These are phyloP conservation scores for Tetropium fuscum DNA, from an alignment of 2,888 invertebrate genomes.

Conservation along the genomic window DNA sequence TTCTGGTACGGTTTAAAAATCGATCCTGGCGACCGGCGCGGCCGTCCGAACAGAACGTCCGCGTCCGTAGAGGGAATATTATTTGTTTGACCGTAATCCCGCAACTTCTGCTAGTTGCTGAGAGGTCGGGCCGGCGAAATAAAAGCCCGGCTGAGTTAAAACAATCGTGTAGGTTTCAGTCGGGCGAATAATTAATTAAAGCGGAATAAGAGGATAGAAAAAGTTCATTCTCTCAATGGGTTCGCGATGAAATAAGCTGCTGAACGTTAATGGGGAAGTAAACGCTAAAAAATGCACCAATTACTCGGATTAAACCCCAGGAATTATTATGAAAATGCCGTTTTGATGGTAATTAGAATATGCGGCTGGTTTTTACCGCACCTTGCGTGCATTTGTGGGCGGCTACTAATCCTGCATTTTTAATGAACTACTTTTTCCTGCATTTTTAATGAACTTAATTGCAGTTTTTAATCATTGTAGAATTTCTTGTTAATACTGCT, in stretches of 20 bases:
- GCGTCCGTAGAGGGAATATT: not conserved
- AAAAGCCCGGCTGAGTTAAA: slow-evolving; percentile 1
- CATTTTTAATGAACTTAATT: too few species aligned
- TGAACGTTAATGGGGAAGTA: slow-evolving; percentile 3
- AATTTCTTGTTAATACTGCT: too few species aligned
- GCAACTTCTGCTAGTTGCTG: slow-evolving; percentile 4
- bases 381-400: not conserved
- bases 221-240: not conserved
- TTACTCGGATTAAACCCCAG: slow-evolving; percentile 4
- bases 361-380: not conserved
- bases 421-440: too few species aligned
- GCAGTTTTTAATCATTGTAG: too few species aligned
- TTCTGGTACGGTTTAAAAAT: slow-evolving; percentile 3
- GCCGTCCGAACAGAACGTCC: not conserved
- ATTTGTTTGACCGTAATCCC: slow-evolving; percentile 1
- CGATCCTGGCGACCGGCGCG: not conserved
- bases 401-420: too few species aligned
- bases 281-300: slow-evolving; percentile 3
- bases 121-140: not conserved
- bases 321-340: slow-evolving; percentile 3
- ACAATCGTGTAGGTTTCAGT: slow-evolving; percentile 4
- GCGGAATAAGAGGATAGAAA: not conserved
- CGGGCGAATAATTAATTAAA: slow-evolving; percentile 2
- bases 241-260: slow-evolving; percentile 1
- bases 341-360: slow-evolving; percentile 4